phyloP scores from a whole-genome alignment of 2,797 vertebrate genomes.

The Sylvilagus floridanus region DNA sequence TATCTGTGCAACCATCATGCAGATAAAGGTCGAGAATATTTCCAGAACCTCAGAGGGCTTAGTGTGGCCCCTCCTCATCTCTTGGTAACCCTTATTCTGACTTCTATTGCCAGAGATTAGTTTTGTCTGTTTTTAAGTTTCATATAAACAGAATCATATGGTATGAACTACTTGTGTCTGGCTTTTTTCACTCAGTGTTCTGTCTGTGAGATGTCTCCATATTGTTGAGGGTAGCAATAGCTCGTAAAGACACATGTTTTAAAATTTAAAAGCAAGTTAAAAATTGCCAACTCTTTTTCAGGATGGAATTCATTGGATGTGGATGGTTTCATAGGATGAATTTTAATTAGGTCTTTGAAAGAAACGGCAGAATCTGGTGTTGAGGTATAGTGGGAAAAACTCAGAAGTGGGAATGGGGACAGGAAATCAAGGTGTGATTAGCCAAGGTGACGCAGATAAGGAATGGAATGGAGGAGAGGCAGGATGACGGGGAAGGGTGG shows the following conservation, averaged over 20 bases:
- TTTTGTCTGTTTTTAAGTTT: neutral
- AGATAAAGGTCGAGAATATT: neutral
- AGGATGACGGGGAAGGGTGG: neutral
- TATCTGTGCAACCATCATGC: no score
- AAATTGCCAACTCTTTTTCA: neutral
- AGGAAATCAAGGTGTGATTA: neutral
- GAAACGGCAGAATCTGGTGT: neutral
- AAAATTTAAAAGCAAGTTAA: constrained; percentile 7
- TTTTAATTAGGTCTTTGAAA: neutral
- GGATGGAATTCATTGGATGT: neutral
- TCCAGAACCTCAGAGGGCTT: neutral
- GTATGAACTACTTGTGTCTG: neutral
- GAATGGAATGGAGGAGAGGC: neutral
- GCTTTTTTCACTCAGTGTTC: neutral
- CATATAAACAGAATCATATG: neutral
- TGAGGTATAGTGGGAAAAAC: neutral
- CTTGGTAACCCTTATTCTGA: neutral
- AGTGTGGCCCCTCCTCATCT: neutral
- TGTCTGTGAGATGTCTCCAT: neutral
- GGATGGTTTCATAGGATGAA: neutral
- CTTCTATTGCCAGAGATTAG: neutral
- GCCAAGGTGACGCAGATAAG: no score
- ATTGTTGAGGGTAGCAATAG: neutral
- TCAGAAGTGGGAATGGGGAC: neutral
- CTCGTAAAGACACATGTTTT: constrained; percentile 39